These are phyloP conservation scores for Tenodera sinensis DNA, from an alignment of 2,888 invertebrate genomes.

Conservation along the genomic window DNA sequence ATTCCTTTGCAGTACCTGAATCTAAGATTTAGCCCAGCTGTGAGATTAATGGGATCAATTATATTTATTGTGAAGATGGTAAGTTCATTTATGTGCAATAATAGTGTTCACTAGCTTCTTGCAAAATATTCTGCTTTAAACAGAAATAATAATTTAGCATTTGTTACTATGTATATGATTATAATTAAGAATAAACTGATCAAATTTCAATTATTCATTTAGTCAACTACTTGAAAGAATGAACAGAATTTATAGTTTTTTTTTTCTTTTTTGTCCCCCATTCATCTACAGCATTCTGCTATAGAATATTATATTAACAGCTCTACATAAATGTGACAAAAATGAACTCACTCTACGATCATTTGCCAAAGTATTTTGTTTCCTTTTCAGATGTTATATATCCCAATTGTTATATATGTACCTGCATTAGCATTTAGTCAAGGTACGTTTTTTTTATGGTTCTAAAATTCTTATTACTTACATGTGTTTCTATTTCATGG, in stretches of 20 bases:
- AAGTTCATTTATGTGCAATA: conserved; percentile 30
- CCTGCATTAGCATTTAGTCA: conserved; percentile 83
- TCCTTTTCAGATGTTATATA: conserved; percentile 56
- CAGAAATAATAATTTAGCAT: neutral
- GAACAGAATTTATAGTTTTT: neutral
- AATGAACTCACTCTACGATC: neutral
- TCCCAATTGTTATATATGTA: conserved; percentile 83
- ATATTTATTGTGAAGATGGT: conserved; percentile 70
- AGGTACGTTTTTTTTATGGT: conserved; percentile 49
- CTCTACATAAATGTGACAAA: neutral
- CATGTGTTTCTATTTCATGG: neutral
- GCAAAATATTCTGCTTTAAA: neutral
- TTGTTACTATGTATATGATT: neutral
- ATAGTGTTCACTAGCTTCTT: neutral
- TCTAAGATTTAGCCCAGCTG: conserved; percentile 63
- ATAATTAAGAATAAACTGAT: neutral
- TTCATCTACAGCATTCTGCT: neutral
- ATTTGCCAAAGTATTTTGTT: neutral
- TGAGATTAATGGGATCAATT: conserved; percentile 62
- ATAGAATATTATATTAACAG: neutral
- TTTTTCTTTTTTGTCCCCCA: neutral
- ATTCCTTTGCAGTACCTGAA: conserved; percentile 60
- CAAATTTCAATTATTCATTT: too few relatives aligned
- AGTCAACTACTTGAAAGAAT: neutral
- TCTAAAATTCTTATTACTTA: conserved; percentile 13